Percentiles rank a stretch among this genome's conserved stretches.
Conservation (phyloP, 2,797 vertebrate species). For the Phoxinus dragarum region DNA sequence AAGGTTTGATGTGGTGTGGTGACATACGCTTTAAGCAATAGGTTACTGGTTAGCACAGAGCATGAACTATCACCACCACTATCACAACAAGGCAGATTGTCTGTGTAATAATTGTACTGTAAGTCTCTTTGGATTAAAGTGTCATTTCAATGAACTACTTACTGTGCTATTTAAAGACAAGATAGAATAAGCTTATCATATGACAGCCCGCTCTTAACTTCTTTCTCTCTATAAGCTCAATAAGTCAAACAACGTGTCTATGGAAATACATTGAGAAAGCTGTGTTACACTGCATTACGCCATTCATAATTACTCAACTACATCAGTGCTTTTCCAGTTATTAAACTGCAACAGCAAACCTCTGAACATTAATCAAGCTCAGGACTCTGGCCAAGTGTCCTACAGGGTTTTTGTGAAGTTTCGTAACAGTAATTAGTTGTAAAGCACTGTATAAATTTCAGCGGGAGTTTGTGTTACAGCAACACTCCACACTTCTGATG, state of each 20-base stretch:
- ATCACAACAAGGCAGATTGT: background rate
- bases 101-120: background rate
- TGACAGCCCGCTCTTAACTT: constrained; percentile 15
- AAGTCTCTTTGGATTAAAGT: background rate
- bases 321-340: constrained; percentile 3
- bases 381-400: constrained; percentile 25
- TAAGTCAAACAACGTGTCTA: background rate
- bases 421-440: background rate
- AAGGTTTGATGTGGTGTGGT: background rate
- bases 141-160: background rate
- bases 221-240: constrained; percentile 20
- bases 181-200: constrained; percentile 10
- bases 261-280: constrained; percentile 7
- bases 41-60: background rate
- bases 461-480: background rate
- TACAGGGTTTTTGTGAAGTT: background rate
- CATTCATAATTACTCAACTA: background rate
- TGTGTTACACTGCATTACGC: background rate
- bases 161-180: constrained; percentile 13
- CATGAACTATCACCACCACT: background rate
- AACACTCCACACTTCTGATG: background rate
- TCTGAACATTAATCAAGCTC: background rate
- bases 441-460: background rate
- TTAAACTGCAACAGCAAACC: constrained; percentile 42
- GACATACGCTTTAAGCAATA: background rate